phyloP scores from a whole-genome alignment of 2,888 invertebrate species.

The Meteorus colon region DNA sequence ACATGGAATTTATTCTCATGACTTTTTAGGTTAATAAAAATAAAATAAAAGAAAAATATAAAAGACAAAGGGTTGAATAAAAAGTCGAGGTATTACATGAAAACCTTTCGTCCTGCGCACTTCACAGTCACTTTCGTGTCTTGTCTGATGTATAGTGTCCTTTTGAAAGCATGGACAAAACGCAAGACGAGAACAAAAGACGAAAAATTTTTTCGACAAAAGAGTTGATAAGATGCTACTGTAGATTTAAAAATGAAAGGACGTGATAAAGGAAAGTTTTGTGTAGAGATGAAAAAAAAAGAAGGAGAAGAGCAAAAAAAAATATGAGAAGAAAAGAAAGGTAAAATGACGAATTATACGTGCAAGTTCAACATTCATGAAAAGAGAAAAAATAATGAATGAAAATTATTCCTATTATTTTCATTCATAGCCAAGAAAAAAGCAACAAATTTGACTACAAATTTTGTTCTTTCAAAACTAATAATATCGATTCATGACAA shows the following conservation, averaged over 20 bases:
- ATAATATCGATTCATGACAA: no score
- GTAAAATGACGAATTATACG: no score
- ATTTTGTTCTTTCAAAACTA: no score
- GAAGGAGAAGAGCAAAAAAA: not conserved
- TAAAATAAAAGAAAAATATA: constrained; percentile 23
- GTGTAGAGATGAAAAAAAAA: not conserved
- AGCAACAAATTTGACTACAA: no score
- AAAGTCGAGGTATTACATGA: constrained; percentile 25
- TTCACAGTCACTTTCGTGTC: constrained; percentile 1
- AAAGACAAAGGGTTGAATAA: constrained; percentile 9
- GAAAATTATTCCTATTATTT: no score
- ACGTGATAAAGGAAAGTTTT: not conserved
- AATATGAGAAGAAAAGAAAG: not conserved
- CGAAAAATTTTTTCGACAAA: not conserved
- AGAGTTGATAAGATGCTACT: constrained; percentile 10
- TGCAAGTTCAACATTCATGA: no score
- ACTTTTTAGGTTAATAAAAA: constrained; percentile 17
- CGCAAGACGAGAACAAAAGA: not conserved
- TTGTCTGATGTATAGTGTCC: not conserved
- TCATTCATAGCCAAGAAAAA: no score
- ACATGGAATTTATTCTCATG: constrained; percentile 23
- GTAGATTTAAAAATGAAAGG: not conserved
- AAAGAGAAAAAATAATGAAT: no score
- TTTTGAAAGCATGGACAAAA: constrained; percentile 1
- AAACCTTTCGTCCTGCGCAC: constrained; percentile 4